Percentiles rank a stretch among this genome's conserved stretches.
Evolutionary conservation across 2,113 vertebrate genomes (phyloP).

Genomic region (Connochaetes taurinus): DNA sequence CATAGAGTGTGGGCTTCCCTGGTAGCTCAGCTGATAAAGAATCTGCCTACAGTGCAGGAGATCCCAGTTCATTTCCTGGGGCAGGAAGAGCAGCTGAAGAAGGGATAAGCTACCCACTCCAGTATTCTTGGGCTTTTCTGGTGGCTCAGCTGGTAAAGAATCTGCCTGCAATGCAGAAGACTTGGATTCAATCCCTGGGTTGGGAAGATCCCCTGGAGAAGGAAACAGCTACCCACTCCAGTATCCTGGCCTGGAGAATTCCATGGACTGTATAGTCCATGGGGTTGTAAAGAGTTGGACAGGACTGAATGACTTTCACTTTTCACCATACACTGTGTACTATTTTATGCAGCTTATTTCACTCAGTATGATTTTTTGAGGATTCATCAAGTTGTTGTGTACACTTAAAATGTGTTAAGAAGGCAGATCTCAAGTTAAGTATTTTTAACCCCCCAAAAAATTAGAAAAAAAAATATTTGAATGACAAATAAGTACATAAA

Average conservation of each 20-base stretch:
- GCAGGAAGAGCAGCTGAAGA: not conserved
- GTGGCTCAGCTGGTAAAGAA: not conserved
- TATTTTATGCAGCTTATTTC: not conserved
- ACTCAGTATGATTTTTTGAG: not conserved
- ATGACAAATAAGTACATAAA: not conserved
- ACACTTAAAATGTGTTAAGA: not conserved
- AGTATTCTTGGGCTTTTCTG: not conserved
- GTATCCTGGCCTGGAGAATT: not conserved
- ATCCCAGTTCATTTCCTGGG: not conserved
- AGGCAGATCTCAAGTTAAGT: not conserved
- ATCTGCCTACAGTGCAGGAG: not conserved
- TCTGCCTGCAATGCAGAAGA: not conserved
- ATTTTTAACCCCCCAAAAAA: accelerated
- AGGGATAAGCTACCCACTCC: not conserved
- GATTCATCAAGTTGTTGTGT: not conserved
- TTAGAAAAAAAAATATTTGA: not conserved
- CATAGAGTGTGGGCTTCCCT: not conserved
- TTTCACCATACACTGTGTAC: not conserved
- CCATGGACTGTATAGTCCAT: not conserved
- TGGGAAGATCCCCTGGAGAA: not conserved
- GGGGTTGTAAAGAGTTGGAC: not conserved
- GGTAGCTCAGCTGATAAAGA: not conserved
- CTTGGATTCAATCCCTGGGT: not conserved
- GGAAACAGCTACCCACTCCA: not conserved
- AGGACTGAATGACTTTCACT: not conserved